phyloP scores from a whole-genome alignment of 2,888 invertebrate species.

The Zaprionus obscuricornis region DNA sequence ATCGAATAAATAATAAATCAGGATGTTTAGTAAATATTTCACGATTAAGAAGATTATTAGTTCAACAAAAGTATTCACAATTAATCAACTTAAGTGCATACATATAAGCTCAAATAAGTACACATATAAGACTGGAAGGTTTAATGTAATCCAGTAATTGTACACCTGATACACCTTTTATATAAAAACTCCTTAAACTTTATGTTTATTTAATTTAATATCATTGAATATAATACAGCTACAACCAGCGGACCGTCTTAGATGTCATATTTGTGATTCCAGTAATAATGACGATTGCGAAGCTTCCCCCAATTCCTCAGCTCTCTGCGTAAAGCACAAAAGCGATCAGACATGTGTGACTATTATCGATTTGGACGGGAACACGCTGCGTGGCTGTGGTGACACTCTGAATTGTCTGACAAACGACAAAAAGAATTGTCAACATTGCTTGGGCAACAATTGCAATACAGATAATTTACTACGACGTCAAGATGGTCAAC shows the following conservation, averaged over 20 bases:
- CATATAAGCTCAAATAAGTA: no score
- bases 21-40: no score
- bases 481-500: constrained; percentile 65
- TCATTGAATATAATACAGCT: constrained; percentile 59
- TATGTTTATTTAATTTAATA: no score
- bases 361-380: constrained; percentile 47
- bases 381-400: constrained; percentile 76
- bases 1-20: no score
- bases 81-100: no score
- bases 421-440: constrained; percentile 46
- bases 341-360: constrained; percentile 64
- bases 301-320: constrained; percentile 36
- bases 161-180: no score
- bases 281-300: constrained; percentile 55
- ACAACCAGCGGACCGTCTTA: constrained; percentile 70
- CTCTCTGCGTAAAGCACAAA: constrained; percentile 60
- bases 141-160: no score
- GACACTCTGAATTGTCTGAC: constrained; percentile 52
- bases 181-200: no score
- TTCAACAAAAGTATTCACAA: no score
- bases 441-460: constrained; percentile 53
- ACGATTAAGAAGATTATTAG: no score
- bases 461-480: constrained; percentile 73
- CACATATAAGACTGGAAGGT: no score
- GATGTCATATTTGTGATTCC: constrained; percentile 74